Evolutionary conservation across 2,888 invertebrate genomes (phyloP).

Genomic region (Lepas anatifera): DNA sequence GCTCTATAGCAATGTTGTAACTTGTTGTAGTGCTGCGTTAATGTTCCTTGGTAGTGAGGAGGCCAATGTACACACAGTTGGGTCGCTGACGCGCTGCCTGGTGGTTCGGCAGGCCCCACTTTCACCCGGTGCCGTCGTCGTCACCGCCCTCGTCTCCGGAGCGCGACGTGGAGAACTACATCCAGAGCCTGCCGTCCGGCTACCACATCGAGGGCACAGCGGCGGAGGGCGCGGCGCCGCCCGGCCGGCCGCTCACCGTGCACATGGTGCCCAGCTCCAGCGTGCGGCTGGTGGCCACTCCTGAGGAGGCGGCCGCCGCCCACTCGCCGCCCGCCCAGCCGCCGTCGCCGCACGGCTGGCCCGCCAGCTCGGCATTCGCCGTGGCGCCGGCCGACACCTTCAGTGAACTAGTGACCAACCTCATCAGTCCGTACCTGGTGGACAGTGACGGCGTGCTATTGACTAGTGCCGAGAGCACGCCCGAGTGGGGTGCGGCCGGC

Average conservation of each 20-base stretch:
- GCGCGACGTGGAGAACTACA: slow-evolving; percentile 7
- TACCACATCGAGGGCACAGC: background rate
- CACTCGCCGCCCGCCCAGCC: background rate
- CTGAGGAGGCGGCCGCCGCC: background rate
- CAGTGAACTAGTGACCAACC: slow-evolving; percentile 7
- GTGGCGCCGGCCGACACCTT: background rate
- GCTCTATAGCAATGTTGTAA: no score
- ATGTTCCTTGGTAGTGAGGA: no score
- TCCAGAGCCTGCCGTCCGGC: slow-evolving; percentile 3
- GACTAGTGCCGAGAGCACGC: background rate
- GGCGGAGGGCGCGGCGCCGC: background rate
- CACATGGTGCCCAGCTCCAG: slow-evolving; percentile 10
- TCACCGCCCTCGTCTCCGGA: background rate
- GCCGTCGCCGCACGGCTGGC: background rate
- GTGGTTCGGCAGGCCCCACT: background rate
- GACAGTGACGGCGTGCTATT: slow-evolving; percentile 10
- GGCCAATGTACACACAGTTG: no score
- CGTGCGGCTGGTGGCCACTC: background rate
- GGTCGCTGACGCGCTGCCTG: no score
- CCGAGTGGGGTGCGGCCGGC: background rate
- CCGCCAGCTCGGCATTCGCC: background rate
- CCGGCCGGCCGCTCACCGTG: background rate
- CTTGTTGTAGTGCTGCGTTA: no score
- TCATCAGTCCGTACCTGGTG: slow-evolving; percentile 2
- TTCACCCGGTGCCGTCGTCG: background rate